Evolutionary conservation across 2,113 vertebrate genomes (phyloP).

Genomic region (Petaurus breviceps): DNA sequence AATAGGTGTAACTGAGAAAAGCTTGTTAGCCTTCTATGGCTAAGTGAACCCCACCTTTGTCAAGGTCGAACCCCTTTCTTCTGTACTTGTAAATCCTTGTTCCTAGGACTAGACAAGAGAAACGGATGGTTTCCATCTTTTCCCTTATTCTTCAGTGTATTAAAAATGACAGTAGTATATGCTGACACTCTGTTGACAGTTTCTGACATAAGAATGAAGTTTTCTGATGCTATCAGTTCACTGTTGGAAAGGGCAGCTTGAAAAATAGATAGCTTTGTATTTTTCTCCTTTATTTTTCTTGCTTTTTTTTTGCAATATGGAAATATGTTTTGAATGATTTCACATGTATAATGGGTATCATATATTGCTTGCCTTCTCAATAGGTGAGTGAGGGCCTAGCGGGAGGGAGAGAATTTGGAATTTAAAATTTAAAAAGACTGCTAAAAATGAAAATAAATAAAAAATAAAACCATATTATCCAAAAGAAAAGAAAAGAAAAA

Average conservation of each 20-base stretch:
- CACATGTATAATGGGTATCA: background rate
- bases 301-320: background rate
- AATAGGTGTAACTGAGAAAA: background rate
- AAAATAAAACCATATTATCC: background rate
- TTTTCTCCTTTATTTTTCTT: background rate
- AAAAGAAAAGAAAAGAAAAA: background rate
- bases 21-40: background rate
- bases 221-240: background rate
- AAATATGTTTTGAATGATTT: background rate
- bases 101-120: background rate
- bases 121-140: background rate
- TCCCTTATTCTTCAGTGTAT: background rate
- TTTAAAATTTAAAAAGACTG: background rate
- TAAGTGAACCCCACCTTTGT: background rate
- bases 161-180: background rate
- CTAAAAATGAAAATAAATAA: background rate
- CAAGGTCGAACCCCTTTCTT: background rate
- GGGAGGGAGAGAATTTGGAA: background rate
- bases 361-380: background rate
- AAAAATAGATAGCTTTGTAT: background rate
- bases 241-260: background rate
- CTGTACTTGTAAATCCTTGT: background rate
- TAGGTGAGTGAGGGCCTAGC: background rate
- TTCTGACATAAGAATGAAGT: background rate
- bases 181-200: background rate